Base-by-base conservation (phyloP, 2,797 vertebrate genomes). In the Scolopax rusticola region DNA sequence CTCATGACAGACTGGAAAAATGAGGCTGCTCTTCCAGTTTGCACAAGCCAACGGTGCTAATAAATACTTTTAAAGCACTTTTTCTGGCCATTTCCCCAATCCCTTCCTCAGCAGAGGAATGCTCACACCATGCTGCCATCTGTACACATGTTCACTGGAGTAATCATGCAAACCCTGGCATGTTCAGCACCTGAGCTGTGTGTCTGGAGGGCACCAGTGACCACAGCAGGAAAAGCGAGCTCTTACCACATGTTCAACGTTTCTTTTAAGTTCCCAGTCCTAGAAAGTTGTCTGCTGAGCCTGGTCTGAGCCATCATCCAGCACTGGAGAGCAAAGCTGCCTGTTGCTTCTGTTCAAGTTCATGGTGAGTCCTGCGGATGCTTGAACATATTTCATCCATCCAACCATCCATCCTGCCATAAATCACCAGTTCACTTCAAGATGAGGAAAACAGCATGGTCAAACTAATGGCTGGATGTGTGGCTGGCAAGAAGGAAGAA, bases 11-110 rank as follows among this genome's bases (percentile, higher is more conserved):
- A 25, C 40, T 48, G 57, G 40, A 65, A 59, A 76, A 93, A 28
- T 12, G 13, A 51, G 41, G 5, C 43, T 51, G 78, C 64, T 67
- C 9, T 28, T 59, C 8, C 67, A 33, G 25, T 50, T n/a, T 69
- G 63, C 71, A 47, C 6, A 10, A 73, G 48, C 10, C 75, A 59
- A 8, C 1, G 3, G 15, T 50, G 51, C 68, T 23, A 8, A 32
- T 32, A 75, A 8, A 27, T 40, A 30, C 15, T 67, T 18, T 56
- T 65, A 12, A 23, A 20, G 45, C 36, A 24, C 5, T 20, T n/a
- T 51, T 41, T n/a, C 70, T 48, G 43, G 21, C 30, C 3, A 0
- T 11, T 25, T 54, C 53, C 64, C 25, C 59, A 12, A 0, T 6
- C 12, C 47, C 57, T 48, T 36, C 63, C 20, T 47, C 54, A 41